Evolutionary conservation across 2,113 vertebrate species (phyloP).

Genomic region (Pollachius pollachius): DNA sequence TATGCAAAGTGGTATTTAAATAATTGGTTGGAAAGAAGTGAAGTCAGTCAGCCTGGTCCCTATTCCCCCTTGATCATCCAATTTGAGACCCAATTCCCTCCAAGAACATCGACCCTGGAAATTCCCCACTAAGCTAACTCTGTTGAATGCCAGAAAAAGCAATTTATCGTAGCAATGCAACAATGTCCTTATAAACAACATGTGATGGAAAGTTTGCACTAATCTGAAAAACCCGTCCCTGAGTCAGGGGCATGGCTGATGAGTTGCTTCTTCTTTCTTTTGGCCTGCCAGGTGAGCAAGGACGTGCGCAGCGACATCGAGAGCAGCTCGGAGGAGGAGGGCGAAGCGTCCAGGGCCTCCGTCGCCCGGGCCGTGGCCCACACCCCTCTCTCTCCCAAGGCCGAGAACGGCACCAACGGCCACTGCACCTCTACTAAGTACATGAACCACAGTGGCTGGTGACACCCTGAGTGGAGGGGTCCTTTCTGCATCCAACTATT

Average conservation of each 20-base stretch:
- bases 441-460: slow-evolving; percentile 67
- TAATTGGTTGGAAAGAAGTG: too few relatives aligned
- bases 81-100: too few relatives aligned
- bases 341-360: slow-evolving; percentile 42
- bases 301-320: slow-evolving; percentile 96
- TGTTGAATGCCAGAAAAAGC: too few relatives aligned
- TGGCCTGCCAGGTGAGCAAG: slow-evolving; percentile 80
- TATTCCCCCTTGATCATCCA: too few relatives aligned
- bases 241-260: not conserved
- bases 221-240: too few relatives aligned
- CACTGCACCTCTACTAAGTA: slow-evolving; percentile 71
- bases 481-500: not conserved
- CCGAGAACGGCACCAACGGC: slow-evolving; percentile 86
- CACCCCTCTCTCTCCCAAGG: slow-evolving; percentile 65
- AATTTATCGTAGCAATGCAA: too few relatives aligned
- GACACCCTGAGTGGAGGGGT: slow-evolving; percentile 17
- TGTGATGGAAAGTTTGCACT: too few relatives aligned
- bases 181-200: too few relatives aligned
- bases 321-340: slow-evolving; percentile 94
- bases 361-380: slow-evolving; percentile 49
- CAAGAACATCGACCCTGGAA: too few relatives aligned
- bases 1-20: too few relatives aligned
- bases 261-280: not conserved
- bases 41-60: too few relatives aligned
- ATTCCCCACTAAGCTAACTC: too few relatives aligned